Base-by-base conservation (phyloP, 2,797 vertebrate genomes). In the Aeoliscus strigatus region DNA sequence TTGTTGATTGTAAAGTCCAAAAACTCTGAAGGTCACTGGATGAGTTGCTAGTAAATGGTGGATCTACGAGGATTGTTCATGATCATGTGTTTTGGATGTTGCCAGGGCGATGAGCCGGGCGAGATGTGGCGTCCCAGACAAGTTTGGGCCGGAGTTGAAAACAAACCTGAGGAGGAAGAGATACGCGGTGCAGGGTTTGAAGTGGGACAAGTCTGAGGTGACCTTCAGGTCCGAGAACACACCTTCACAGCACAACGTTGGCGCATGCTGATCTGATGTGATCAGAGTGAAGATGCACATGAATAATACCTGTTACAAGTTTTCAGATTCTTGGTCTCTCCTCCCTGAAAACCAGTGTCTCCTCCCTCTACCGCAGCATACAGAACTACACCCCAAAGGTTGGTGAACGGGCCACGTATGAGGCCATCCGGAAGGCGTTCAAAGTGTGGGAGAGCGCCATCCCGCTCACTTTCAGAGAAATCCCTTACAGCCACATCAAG, bases 301-400 rank as follows among this genome's bases (percentile, higher is more conserved):
- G 18, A 21, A 21, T 21, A 3, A 21, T 6, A 21, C 3, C 18
- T 6, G 18, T 21, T 21, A n/a, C n/a, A 23, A 23, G 8, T 23
- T 4, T 23, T 23, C 21, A 4, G 4, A 23, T 23, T 23, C 8
- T 23, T 23, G 4, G 21, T 23, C n/a, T n/a, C n/a, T n/a, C n/a
- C n/a, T n/a, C n/a, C n/a, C n/a, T n/a, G n/a, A n/a, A n/a, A n/a
- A n/a, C n/a, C n/a, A n/a, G n/a, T n/a, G n/a, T n/a, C n/a, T n/a
- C n/a, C 6, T 55, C 33, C 58, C n/a, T 46, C 4, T 38, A 35
- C 1, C 31, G 0, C 48, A 97, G 94, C 69, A 95, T 98, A 81
- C 94, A 98, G 73, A 98, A 98, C 87, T 93, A 95, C 79, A 97
- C 94, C 0, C 92, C 94, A 44, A 97, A 97, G 75, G 84, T 98